Conservation (phyloP, 1,140 invertebrate genomes). For the Ceratina calcarata region DNA sequence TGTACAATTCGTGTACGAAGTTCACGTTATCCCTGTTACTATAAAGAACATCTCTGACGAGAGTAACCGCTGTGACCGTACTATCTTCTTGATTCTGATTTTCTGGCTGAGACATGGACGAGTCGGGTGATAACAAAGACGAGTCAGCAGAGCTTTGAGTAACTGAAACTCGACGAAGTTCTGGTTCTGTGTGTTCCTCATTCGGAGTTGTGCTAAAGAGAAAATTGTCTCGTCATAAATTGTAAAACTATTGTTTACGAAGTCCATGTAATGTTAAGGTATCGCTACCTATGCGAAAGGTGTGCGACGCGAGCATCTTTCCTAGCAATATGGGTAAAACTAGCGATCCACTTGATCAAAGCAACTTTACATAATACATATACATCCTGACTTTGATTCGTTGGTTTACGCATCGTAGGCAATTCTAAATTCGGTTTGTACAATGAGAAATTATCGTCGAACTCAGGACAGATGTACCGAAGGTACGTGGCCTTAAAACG, state of each 20-base stretch:
- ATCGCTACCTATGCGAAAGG: constrained; percentile 71
- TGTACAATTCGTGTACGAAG: constrained; percentile 96
- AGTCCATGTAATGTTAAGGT: neutral
- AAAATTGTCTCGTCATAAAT: constrained; percentile 1
- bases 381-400: constrained; percentile 83
- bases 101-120: constrained; percentile 65
- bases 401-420: constrained; percentile 77
- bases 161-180: constrained; percentile 75
- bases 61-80: constrained; percentile 74
- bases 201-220: constrained; percentile 69
- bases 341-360: constrained; percentile 94
- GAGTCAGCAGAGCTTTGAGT: constrained; percentile 72
- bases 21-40: constrained; percentile 95
- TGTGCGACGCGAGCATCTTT: constrained; percentile 80
- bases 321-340: constrained; percentile 88
- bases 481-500: constrained; percentile 96
- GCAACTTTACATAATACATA: constrained; percentile 89
- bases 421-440: constrained; percentile 93
- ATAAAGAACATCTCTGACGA: constrained; percentile 94
- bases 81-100: constrained; percentile 73
- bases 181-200: constrained; percentile 73
- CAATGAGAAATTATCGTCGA: constrained; percentile 90
- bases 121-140: constrained; percentile 73
- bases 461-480: constrained; percentile 94
- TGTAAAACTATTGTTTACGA: neutral